Evolutionary conservation across 2,113 vertebrate genomes (phyloP).

Genomic region (Xiphias gladius): DNA sequence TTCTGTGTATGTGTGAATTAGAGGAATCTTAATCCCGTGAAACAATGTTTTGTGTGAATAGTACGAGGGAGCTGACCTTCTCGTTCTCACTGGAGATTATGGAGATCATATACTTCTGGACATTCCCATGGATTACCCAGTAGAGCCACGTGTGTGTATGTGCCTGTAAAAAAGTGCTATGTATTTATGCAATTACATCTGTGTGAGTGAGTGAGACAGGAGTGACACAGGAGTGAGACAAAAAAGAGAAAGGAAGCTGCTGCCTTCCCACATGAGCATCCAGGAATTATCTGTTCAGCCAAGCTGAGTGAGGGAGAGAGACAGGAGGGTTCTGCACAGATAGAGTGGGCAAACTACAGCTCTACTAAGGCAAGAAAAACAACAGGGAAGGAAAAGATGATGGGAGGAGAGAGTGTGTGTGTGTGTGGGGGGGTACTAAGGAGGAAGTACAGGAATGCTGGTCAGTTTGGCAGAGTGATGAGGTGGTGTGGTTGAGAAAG

Average conservation of each 20-base stretch:
- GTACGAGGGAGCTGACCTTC: constrained; percentile 37
- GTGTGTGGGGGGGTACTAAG: too few relatives aligned
- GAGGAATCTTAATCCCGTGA: constrained; percentile 44
- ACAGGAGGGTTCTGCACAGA: constrained; percentile 50
- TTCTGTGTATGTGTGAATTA: constrained; percentile 47
- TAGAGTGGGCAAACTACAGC: constrained; percentile 58
- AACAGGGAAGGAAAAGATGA: background rate
- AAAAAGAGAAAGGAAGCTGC: constrained; percentile 31
- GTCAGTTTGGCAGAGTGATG: too few relatives aligned
- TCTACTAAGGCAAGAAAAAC: constrained; percentile 25
- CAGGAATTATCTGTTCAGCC: constrained; percentile 74
- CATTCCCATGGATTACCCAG: constrained; percentile 50
- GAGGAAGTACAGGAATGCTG: background rate
- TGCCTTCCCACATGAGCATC: constrained; percentile 50
- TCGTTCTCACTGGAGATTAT: constrained; percentile 27
- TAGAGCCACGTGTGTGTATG: background rate
- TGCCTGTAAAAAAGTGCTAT: background rate
- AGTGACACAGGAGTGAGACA: constrained; percentile 19
- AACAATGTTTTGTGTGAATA: constrained; percentile 32
- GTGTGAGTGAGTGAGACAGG: too few relatives aligned
- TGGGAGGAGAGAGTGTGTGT: background rate
- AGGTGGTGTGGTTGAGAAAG: constrained; percentile 7
- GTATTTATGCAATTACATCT: constrained; percentile 8
- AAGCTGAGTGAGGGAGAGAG: constrained; percentile 69
- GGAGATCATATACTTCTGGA: constrained; percentile 45